Conservation (phyloP, 2,113 vertebrate species). For the Apteryx owenii region DNA sequence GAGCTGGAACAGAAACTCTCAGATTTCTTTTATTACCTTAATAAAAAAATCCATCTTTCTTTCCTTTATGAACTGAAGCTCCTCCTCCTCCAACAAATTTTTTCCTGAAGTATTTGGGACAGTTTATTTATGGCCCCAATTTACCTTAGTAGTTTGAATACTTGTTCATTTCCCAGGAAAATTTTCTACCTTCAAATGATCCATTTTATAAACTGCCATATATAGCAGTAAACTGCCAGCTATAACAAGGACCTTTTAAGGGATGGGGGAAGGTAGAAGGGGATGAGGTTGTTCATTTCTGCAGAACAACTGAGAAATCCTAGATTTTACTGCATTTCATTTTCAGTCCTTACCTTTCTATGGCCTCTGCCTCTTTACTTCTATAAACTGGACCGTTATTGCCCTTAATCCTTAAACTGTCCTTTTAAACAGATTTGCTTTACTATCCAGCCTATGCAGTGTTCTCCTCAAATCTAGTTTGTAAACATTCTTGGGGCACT, state of each 20-base stretch:
- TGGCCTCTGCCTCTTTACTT: constrained; percentile 1
- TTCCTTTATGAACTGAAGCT: not conserved
- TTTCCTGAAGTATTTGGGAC: not conserved
- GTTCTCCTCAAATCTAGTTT: constrained; percentile 58
- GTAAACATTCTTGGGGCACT: constrained; percentile 62
- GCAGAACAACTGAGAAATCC: constrained; percentile 45
- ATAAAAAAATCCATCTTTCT: not conserved
- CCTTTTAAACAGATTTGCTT: constrained; percentile 58
- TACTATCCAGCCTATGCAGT: constrained; percentile 13
- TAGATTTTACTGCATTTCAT: constrained; percentile 62
- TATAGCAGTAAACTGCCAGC: not conserved
- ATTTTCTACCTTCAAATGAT: constrained; percentile 61
- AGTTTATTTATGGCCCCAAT: constrained; percentile 26
- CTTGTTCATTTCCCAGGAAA: constrained; percentile 65
- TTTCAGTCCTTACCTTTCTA: constrained; percentile 60
- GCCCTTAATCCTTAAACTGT: constrained; percentile 47
- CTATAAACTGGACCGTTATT: constrained; percentile 61
- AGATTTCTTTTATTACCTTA: not conserved
- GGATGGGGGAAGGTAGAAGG: not conserved
- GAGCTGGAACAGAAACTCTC: not conserved
- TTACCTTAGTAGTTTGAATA: constrained; percentile 61
- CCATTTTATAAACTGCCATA: constrained; percentile 45
- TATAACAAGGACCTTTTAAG: constrained; percentile 57
- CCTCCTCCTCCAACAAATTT: not conserved
- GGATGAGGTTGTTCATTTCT: constrained; percentile 57